A percentile compares a stretch with the other conserved stretches of the same genome.
Evolutionary conservation across 2,113 vertebrate genomes (phyloP).

Genomic region (rat (Rattus norvegicus)): GRCr8 NC_086039.1:85505001-85505500

Average conservation of each 20-base stretch:
- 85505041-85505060: not conserved
- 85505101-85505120: not conserved
- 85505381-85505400: not conserved
- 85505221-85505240: too few species aligned
- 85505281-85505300: too few species aligned
- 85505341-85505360: too few species aligned
- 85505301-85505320: too few species aligned
- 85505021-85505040: not conserved
- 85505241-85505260: too few species aligned
- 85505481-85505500: not conserved
- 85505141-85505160: not conserved
- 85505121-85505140: too few species aligned
- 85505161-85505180: not conserved
- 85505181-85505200: not conserved
- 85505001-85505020: not conserved
- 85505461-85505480: not conserved
- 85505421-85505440: not conserved
- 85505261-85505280: too few species aligned
- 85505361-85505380: not conserved
- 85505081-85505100: not conserved
- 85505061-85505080: not conserved
- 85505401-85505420: not conserved
- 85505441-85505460: not conserved
- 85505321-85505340: too few species aligned
- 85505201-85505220: not conserved